phyloP scores from a whole-genome alignment of 2,797 vertebrate species.

The Galaxias olidus region DNA sequence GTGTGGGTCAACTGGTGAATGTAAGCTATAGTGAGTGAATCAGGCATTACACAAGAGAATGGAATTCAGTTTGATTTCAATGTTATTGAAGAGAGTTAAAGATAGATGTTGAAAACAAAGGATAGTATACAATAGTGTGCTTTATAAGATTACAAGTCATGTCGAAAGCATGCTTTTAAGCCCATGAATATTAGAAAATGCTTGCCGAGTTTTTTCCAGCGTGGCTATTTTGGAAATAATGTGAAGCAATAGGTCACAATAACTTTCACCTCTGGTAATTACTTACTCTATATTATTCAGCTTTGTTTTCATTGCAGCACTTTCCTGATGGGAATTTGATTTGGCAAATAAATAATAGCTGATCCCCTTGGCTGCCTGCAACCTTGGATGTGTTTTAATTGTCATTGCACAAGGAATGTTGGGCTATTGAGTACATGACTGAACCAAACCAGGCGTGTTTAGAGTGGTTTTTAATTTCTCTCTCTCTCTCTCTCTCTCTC shows the following conservation, averaged over 20 bases:
- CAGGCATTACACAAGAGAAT: slow-evolving; percentile 35
- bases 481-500: slow-evolving; percentile 18
- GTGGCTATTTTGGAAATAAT: slow-evolving; percentile 58
- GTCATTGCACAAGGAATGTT: slow-evolving; percentile 63
- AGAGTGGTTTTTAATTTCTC: slow-evolving; percentile 19
- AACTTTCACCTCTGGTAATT: slow-evolving; percentile 62
- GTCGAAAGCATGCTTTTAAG: slow-evolving; percentile 53
- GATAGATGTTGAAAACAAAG: slow-evolving; percentile 40
- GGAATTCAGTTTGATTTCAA: slow-evolving; percentile 28
- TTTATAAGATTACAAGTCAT: slow-evolving; percentile 47
- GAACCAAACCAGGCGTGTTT: slow-evolving; percentile 65
- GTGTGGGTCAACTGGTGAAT: slow-evolving; percentile 14
- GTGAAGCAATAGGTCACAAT: slow-evolving; percentile 58
- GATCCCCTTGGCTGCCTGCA: slow-evolving; percentile 59
- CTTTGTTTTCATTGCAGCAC: slow-evolving; percentile 55
- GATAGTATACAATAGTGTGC: slow-evolving; percentile 44
- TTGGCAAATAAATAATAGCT: slow-evolving; percentile 60
- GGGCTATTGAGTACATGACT: slow-evolving; percentile 63
- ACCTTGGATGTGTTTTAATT: slow-evolving; percentile 70
- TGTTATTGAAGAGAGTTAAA: slow-evolving; percentile 43
- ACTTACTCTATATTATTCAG: slow-evolving; percentile 56
- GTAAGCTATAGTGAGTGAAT: slow-evolving; percentile 26
- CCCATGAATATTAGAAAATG: slow-evolving; percentile 64
- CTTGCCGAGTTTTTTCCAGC: slow-evolving; percentile 34
- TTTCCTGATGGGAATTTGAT: slow-evolving; percentile 65